A percentile compares a stretch with the other conserved stretches of the same genome.
Conservation (phyloP, 2,888 invertebrate species). For the Apamea sordens region DNA sequence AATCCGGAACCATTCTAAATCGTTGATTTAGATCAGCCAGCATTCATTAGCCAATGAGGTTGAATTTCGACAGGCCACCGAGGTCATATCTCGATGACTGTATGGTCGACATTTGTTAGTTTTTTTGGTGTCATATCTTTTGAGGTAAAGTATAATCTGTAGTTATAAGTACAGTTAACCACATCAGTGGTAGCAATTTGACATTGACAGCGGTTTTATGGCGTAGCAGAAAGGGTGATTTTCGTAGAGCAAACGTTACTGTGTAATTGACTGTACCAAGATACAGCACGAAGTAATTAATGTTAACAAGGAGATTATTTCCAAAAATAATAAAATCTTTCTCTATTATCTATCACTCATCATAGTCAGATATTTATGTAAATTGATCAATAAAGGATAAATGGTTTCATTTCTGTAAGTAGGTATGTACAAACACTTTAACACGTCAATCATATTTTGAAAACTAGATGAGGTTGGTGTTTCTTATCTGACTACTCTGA, state of each 20-base stretch:
- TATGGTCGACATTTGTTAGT: slow-evolving; percentile 11
- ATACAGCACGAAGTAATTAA: neutral
- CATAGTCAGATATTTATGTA: neutral
- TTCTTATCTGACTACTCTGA: too few species aligned
- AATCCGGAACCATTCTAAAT: slow-evolving; percentile 68
- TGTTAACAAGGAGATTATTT: neutral
- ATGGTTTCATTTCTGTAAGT: neutral
- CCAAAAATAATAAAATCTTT: neutral
- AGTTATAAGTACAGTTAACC: neutral
- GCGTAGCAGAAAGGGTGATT: neutral
- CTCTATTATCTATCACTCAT: neutral
- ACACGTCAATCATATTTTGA: neutral
- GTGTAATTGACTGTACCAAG: neutral
- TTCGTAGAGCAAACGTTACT: neutral
- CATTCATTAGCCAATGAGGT: slow-evolving; percentile 68
- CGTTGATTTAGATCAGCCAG: slow-evolving; percentile 63
- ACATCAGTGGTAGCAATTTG: neutral
- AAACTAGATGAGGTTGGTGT: neutral
- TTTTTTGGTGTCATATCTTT: slow-evolving; percentile 23
- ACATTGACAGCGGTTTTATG: neutral
- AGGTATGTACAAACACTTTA: neutral
- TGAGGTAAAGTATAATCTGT: neutral
- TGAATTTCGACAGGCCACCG: slow-evolving; percentile 64
- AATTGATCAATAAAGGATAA: neutral
- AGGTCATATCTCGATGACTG: slow-evolving; percentile 72